phyloP scores from a whole-genome alignment of 2,113 vertebrate genomes.

The Micromys minutus region DNA sequence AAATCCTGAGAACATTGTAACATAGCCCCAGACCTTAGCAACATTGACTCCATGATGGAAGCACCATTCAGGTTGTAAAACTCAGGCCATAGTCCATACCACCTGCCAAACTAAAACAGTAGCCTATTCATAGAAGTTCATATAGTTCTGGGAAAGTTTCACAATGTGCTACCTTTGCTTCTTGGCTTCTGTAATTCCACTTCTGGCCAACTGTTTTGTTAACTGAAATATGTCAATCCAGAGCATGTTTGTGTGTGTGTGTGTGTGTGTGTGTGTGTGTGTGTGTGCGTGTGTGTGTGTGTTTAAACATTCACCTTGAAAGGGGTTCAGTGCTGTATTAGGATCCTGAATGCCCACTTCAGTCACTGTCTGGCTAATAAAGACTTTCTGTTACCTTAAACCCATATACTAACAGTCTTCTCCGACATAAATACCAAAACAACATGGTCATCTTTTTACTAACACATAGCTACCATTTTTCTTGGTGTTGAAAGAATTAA shows the following conservation, averaged over 20 bases:
- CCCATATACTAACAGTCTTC: background rate
- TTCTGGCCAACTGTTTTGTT: background rate
- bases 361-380: background rate
- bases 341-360: background rate
- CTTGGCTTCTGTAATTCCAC: background rate
- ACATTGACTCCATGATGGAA: background rate
- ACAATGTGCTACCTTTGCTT: no score
- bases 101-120: background rate
- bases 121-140: background rate
- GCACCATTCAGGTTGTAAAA: background rate
- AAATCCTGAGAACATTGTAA: background rate
- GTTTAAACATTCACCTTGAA: background rate
- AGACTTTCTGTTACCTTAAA: background rate
- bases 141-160: background rate
- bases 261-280: no score
- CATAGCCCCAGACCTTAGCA: no score
- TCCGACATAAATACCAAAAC: background rate
- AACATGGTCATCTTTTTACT: background rate
- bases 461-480: background rate
- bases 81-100: background rate
- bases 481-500: background rate
- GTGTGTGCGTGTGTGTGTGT: background rate
- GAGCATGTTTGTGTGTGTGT: no score
- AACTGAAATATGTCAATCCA: no score
- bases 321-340: background rate